A percentile compares a stretch with the other conserved stretches of the same genome.
These are phyloP conservation scores for Sciurus carolinensis DNA, from an alignment of 2,797 vertebrate species.

Conservation along the genomic window DNA sequence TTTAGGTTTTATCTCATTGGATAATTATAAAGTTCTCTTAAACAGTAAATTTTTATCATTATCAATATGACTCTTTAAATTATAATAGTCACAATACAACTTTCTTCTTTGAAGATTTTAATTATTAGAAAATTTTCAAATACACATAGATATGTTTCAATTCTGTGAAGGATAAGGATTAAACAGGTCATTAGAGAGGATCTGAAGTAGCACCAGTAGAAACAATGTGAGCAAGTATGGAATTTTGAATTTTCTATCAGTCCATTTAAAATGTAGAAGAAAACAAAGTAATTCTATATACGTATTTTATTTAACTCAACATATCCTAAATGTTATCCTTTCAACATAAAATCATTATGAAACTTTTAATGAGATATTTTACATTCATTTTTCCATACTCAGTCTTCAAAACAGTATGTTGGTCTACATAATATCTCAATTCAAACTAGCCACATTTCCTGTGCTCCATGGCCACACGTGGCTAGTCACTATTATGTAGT, in stretches of 20 bases:
- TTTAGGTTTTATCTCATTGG: neutral
- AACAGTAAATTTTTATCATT: neutral
- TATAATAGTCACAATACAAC: neutral
- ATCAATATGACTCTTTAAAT: neutral
- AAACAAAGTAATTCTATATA: neutral
- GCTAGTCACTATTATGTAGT: neutral
- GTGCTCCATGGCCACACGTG: neutral
- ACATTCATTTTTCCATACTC: neutral
- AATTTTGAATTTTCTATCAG: neutral
- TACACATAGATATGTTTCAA: neutral
- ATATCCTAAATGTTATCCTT: neutral
- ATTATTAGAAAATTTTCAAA: neutral
- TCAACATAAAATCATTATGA: neutral
- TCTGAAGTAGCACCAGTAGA: neutral
- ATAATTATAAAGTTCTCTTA: neutral
- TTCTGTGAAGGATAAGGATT: neutral
- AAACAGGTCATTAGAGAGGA: neutral
- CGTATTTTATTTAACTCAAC: slow-evolving; percentile 2
- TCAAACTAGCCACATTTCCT: neutral
- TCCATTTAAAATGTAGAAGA: slow-evolving; percentile 10
- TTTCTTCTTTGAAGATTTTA: slow-evolving; percentile 21
- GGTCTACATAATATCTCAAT: neutral
- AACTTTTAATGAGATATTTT: neutral
- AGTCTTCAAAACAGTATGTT: neutral
- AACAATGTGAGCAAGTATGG: neutral